Percentiles rank a stretch among this genome's conserved stretches.
Evolutionary conservation across 2,888 invertebrate genomes (phyloP).

Genomic region (Imbricaverruca yamaguchii): DNA sequence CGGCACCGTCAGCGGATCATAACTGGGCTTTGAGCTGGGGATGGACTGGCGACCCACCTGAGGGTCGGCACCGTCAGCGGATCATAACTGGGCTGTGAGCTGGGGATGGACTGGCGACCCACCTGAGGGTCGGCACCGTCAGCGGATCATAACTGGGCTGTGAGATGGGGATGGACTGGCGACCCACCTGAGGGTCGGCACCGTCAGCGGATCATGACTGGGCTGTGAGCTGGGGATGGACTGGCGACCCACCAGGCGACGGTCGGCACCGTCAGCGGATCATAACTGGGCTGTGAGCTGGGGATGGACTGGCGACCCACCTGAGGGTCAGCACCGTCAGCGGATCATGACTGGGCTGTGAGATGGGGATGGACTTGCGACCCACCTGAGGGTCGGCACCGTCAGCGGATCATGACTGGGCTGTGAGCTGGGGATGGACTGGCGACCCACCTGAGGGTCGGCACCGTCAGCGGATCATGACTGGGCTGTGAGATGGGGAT

Average conservation of each 20-base stretch:
- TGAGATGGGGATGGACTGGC: no score
- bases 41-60: background rate
- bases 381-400: background rate
- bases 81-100: no score
- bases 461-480: constrained; percentile 9
- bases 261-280: constrained; percentile 5
- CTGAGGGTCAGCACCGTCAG: background rate
- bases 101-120: no score
- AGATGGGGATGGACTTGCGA: no score
- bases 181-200: constrained; percentile 1
- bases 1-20: constrained; percentile 5
- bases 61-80: background rate
- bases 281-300: no score
- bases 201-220: constrained; percentile 2
- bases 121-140: background rate
- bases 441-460: background rate
- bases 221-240: no score
- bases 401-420: no score
- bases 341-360: no score
- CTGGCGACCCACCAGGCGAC: background rate
- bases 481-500: no score
- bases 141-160: no score
- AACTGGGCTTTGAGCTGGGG: no score
- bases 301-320: background rate
- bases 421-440: no score